Base-by-base conservation (phyloP, 2,888 invertebrate genomes). In the Melieria crassipennis region DNA sequence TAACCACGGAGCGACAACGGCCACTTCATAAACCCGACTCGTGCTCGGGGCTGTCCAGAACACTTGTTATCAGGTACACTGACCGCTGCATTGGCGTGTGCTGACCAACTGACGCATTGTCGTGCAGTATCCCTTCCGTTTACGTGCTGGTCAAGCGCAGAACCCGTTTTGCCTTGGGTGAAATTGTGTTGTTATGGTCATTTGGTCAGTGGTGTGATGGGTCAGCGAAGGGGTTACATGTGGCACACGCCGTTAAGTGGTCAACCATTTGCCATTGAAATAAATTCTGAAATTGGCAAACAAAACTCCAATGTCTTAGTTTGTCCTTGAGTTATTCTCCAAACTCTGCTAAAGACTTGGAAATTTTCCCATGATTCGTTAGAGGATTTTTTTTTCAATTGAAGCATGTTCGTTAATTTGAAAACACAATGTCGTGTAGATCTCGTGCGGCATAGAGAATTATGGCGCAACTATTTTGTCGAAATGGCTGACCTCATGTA, bases 391-490 rank as follows among this genome's bases (percentile, higher is more conserved):
- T n/a, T 4, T n/a, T 71, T 71, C 62, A 56, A 72, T 76, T 79
- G 78, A 82, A 75, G 82, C 79, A 81, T 81, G 78, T 81, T 79
- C 79, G 82, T 80, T 81, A 81, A 81, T 77, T 75, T 70, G 80
- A 71, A 75, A 80, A 81, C 82, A 81, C 62, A 73, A 52, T 4
- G 52, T n/a, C 11, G 30, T 30, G 30, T 30, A 30, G 30, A 30
- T 30, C 30, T 30, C 30, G 3, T 30, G 30, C 3, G 30, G 30
- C 30, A 30, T 30, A 30, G 16, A 43, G 30, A 58, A 50, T 60
- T 43, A 57, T 30, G 13, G 50, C 45, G 50, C 67, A 67, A 52
- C 11, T 50, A 16, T 9, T 61, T 50, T 43, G 30, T 7, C 13
- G 57, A 50, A 67, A 67, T 67, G 67, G 67, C 60, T 67, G 67